Evolutionary conservation across 2,888 invertebrate genomes (phyloP).

Genomic region (Protonemura montana): DNA sequence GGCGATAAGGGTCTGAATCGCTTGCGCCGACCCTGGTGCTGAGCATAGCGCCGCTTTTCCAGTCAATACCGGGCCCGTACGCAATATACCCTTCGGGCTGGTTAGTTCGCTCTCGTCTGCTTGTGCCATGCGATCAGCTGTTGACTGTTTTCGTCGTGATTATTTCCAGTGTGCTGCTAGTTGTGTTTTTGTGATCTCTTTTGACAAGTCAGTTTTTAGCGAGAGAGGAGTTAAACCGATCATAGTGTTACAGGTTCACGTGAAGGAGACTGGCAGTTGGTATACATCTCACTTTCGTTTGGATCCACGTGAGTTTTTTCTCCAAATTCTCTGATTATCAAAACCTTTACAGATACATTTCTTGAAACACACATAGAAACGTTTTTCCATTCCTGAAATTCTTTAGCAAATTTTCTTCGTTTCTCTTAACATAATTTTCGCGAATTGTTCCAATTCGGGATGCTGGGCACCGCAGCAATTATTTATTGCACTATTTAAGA

Average conservation of each 20-base stretch:
- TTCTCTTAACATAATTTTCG: no score
- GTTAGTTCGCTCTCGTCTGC: not conserved
- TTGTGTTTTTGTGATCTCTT: not conserved
- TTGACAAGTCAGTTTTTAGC: not conserved
- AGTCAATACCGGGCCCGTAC: not conserved
- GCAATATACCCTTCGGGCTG: conserved; percentile 25
- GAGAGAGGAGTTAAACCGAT: not conserved
- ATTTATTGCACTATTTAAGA: no score
- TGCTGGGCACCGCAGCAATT: no score
- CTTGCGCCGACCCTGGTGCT: conserved; percentile 17
- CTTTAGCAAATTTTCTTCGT: no score
- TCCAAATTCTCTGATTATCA: no score
- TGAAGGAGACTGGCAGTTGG: not conserved
- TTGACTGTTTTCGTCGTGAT: not conserved
- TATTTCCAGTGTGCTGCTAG: not conserved
- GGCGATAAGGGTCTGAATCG: conserved; percentile 14
- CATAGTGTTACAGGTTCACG: not conserved
- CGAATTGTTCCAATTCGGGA: no score
- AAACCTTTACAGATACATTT: no score
- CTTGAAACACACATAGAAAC: no score
- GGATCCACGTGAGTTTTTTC: not conserved
- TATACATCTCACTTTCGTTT: not conserved
- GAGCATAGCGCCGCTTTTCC: not conserved
- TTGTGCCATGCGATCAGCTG: not conserved
- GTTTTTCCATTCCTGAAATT: no score